Evolutionary conservation across 2,113 vertebrate genomes (phyloP).

Genomic region (Bucco capensis): DNA sequence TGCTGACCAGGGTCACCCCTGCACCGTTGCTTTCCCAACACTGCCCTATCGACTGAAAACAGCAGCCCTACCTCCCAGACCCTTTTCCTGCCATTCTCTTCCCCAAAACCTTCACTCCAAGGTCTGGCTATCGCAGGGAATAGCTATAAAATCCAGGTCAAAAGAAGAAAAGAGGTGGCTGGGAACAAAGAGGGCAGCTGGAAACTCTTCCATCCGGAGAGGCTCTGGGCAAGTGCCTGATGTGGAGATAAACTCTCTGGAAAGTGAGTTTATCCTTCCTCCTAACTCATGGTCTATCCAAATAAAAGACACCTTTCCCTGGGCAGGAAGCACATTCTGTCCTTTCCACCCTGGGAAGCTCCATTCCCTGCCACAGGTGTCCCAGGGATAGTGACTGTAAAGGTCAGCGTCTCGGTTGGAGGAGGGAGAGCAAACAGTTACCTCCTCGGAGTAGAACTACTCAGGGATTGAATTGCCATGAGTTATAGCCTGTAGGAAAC

Average conservation of each 20-base stretch:
- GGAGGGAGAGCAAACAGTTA: not conserved
- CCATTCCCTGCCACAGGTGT: not conserved
- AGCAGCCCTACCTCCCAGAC: not conserved
- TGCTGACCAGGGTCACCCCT: slow-evolving; percentile 37
- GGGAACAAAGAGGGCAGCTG: not conserved
- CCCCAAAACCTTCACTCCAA: not conserved
- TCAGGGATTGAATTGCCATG: not conserved
- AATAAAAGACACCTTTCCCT: not conserved
- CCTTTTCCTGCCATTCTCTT: slow-evolving; percentile 17
- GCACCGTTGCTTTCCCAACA: slow-evolving; percentile 4
- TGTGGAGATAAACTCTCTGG: not conserved
- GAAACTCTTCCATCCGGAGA: not conserved
- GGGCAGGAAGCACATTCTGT: not conserved
- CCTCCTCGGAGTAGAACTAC: not conserved
- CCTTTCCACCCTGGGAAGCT: not conserved
- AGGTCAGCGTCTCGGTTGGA: not conserved
- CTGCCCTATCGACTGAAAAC: not conserved
- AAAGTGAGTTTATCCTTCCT: not conserved
- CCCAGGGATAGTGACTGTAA: not conserved
- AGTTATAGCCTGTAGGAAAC: not conserved
- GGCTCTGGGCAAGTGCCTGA: rapidly evolving
- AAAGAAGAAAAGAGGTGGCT: not conserved
- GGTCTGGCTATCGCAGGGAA: not conserved
- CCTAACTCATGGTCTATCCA: not conserved
- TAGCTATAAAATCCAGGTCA: not conserved